Base-by-base conservation (phyloP, 2,797 vertebrate species). In the Characodon lateralis region DNA sequence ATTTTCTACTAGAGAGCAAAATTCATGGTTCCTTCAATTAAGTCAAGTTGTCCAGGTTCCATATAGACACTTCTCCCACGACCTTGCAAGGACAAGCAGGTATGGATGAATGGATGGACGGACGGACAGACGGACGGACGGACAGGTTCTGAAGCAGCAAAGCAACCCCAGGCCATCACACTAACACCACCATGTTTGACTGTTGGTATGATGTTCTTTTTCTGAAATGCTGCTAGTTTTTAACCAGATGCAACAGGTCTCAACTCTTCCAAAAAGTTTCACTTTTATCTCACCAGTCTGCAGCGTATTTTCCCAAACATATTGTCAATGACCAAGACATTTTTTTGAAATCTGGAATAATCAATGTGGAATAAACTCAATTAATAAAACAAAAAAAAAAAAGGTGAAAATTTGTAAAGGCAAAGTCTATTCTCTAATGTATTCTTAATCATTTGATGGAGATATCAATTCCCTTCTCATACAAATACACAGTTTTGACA, bases 361-460 rank as follows among this genome's bases (percentile, higher is more conserved):
- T 31, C 16, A 39, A 9, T 65, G 18, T 35, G 18, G 20, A 35
- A 22, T 39, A 65, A 39, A 22, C 31, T 10, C 3, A 9, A 39
- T 9, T 22, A 24, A 12, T 9, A 63, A 63, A 63, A 5, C 18
- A 2, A 4, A 28, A 10, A 5, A 28, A 10, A 5, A 56, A 71
- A 55, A 55, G 0, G 22, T 55, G 9, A 79, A 63, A 51, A 9
- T 3, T 6, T 3, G 1, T 6, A 56, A 22, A 13, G 50, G 39
- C 0, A n/a, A 70, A 48, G 66, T 70, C 16, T 5, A 14, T 70
- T 48, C 24, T 18, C 43, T 9, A 26, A 48, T 16, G 14, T 35
- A 53, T 39, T 14, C 24, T 76, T 73, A 78, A 20, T 82, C 69
- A 78, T 74, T 70, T 65, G 35, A 28, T 78, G 16, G 68, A 51